A percentile compares a stretch with the other conserved stretches of the same genome.
These are phyloP conservation scores for Pomacea maculata DNA, from an alignment of 1,140 invertebrate genomes.

Conservation along the genomic window DNA sequence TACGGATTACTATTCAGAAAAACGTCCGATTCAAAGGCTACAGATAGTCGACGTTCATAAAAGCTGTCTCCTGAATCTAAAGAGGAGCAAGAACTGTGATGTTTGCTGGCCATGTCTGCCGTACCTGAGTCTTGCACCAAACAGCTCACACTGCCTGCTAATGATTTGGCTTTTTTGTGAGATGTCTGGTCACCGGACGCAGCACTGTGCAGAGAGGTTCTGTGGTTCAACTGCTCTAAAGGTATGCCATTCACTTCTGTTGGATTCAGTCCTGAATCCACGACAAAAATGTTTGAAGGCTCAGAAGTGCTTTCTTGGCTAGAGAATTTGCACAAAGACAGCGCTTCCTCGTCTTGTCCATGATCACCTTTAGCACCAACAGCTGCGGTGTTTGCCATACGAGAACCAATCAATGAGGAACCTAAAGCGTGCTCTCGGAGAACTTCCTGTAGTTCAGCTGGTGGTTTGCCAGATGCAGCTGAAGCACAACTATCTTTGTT, in stretches of 20 bases:
- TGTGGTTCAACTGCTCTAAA: slow-evolving; percentile 47
- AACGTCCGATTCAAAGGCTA: slow-evolving; percentile 43
- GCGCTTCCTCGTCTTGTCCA: neutral
- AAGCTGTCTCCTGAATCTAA: slow-evolving; percentile 44
- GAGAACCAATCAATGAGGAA: slow-evolving; percentile 36
- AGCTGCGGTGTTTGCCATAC: slow-evolving; percentile 41
- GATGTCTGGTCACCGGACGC: neutral
- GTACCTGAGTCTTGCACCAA: neutral
- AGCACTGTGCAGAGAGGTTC: slow-evolving; percentile 43
- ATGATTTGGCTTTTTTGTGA: no score
- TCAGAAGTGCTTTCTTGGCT: slow-evolving; percentile 20
- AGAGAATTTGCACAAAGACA: slow-evolving; percentile 17
- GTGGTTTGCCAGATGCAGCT: neutral
- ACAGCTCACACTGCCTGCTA: no score
- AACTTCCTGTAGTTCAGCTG: slow-evolving; percentile 38
- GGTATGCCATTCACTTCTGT: neutral
- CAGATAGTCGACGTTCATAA: slow-evolving; percentile 48
- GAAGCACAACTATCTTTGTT: slow-evolving; percentile 1
- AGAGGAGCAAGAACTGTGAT: slow-evolving; percentile 24
- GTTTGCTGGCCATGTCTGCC: neutral
- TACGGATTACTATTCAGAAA: slow-evolving; percentile 29
- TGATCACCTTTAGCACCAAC: neutral
- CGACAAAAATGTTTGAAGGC: slow-evolving; percentile 21
- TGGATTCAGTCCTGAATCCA: neutral
- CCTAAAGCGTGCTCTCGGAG: slow-evolving; percentile 40